Base-by-base conservation (phyloP, 2,888 invertebrate species). In the Andrena bucephala region DNA sequence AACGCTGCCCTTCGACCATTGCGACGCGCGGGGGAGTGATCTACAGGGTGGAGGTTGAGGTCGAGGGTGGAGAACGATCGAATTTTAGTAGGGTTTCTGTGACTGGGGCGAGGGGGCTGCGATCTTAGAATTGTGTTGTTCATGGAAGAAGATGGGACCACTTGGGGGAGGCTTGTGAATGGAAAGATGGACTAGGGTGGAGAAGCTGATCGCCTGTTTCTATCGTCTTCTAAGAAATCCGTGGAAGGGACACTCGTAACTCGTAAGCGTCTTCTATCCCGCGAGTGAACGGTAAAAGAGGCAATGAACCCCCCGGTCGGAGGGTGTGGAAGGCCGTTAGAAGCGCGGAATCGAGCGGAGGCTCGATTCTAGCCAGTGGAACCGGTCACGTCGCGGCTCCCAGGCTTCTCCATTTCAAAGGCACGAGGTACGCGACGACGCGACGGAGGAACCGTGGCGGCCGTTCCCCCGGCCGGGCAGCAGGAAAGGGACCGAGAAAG, bases 401-500 rank as follows among this genome's bases (percentile, higher is more conserved):
- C 84, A 85, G 84, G 80, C 86, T 79, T 88, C 85, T 85, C 57
- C 52, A 48, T 83, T 84, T 89, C 84, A 76, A 31, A 13, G 2
- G 10, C 31, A 16, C 27, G 42, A 24, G 66, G 13, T 27, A 10
- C 63, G 5, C 20, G 52, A n/a, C n/a, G 50, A 54, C 20, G 54
- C 54, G 73, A 79, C 65, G 57, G 33, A 36, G 54, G 31, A 16
- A 36, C 67, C 57, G 3, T 13, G 16, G 31, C 31, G 31, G 13
- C 7, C 20, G 29, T n/a, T 24, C 66, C 66, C 27, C 8, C 24
- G 7, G 29, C 16, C 42, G 31, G 0, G 24, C 33, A 16, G n/a
- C 50, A 68, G 59, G 77, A 65, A 66, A 42, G 65, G 62, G 66
- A 42, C 20, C 42, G n/a, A 24, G 31, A 60, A 59, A 31, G 2